Base-by-base conservation (phyloP, 2,797 vertebrate species). In the Cynodonichthys magdalenae region DNA sequence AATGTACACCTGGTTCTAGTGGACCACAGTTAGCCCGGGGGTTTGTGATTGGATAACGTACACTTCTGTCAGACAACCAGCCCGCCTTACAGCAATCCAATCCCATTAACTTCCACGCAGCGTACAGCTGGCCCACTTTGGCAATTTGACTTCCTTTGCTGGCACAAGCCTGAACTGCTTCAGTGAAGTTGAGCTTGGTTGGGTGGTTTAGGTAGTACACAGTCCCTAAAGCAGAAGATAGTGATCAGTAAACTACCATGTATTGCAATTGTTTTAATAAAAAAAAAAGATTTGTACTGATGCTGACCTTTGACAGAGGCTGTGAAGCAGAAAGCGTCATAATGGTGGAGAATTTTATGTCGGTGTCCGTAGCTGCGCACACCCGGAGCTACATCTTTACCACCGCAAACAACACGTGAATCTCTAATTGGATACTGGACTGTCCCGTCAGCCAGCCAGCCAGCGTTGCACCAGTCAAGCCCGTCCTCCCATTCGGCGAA, bases 391-490 rank as follows among this genome's bases (percentile, higher is more conserved):
- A 95, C 75, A 11, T 88, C 81, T 9, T 79, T 24, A 0, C 96
- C 96, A 0, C 97, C 97, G 0, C 97, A 99, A 53, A 91, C 90
- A 1, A 87, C 92, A 41, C 97, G 93, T 0, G 96, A 89, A 42
- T 63, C 66, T 0, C 88, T 92, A 86, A 98, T 93, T 15, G 97
- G 97, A 66, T 98, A 98, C 77, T 95, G 96, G 19, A 95, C 96
- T 0, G 96, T 95, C 49, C 95, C 96, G 0, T 98, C 97, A 0
- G 92, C 92, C 83, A 99, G 79, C 97, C 97, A 98, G 65, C 96
- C 97, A 0, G 96, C 96, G 0, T 96, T 98, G 72, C 97, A 98
- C 96, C 97, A 98, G 84, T 98, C 94, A 1, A 99, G 84, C 2
- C 96, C 96, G 12, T 96, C 95, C 17, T 94, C 93, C 96, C 96